Evolutionary conservation across 53 echinoderm and acorn worm species (phyloP).

Genomic region (Crossaster papposus): DNA sequence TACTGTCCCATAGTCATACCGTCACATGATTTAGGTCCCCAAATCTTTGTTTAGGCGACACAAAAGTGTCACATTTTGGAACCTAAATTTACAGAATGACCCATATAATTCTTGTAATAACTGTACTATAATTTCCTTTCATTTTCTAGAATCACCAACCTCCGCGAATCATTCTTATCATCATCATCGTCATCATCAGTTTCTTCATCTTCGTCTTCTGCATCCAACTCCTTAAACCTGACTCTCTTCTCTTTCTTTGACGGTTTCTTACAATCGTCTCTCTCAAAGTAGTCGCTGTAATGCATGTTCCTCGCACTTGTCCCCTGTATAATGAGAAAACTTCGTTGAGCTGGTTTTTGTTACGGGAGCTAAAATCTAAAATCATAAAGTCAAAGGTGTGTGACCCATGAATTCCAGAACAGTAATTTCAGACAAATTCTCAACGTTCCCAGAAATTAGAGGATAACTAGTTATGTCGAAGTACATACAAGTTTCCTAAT

Average conservation of each 20-base stretch:
- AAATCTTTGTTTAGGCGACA: no score
- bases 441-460: no score
- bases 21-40: no score
- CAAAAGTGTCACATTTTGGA: neutral
- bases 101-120: neutral
- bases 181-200: constrained; percentile 47
- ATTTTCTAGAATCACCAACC: neutral
- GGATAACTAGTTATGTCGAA: no score
- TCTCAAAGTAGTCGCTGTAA: constrained; percentile 79
- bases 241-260: constrained; percentile 64
- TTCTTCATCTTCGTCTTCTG: constrained; percentile 44
- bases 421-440: no score
- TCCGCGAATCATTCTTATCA: constrained; percentile 42
- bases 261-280: neutral
- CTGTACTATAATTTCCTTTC: constrained; percentile 20
- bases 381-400: no score
- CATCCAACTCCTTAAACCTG: constrained; percentile 50
- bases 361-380: no score
- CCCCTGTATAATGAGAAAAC: no score
- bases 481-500: no score
- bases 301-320: constrained; percentile 72
- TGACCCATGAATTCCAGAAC: no score
- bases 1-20: no score
- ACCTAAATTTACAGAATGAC: neutral
- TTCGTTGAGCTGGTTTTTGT: no score